Conservation (phyloP, 2,113 vertebrate species). For the Gavia stellata region DNA sequence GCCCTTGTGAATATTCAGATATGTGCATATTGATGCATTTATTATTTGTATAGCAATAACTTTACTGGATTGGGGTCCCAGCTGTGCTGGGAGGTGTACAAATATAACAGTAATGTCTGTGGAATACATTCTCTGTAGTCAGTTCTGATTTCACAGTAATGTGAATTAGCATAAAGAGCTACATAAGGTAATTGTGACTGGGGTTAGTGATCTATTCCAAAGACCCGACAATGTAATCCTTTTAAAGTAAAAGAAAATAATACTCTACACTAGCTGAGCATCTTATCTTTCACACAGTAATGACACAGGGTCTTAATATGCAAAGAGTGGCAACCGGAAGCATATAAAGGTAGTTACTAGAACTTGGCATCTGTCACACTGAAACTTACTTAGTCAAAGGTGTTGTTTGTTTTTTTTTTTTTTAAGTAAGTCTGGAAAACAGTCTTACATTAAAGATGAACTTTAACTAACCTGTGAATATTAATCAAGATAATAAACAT, state of each 20-base stretch:
- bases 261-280: not conserved
- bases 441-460: not conserved
- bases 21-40: slow-evolving; percentile 33
- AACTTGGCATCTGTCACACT: not conserved
- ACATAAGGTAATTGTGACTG: not conserved
- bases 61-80: slow-evolving; percentile 26
- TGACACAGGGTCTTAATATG: not conserved
- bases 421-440: not conserved
- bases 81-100: slow-evolving; percentile 13
- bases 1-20: slow-evolving; percentile 55
- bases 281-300: not conserved
- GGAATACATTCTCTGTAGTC: not conserved
- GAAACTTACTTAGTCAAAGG: not conserved
- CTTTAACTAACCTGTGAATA: not conserved
- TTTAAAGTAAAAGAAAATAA: not conserved
- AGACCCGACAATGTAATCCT: not conserved
- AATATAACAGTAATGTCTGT: not conserved
- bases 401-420: too few relatives aligned
- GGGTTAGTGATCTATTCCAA: not conserved
- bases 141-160: not conserved
- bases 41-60: slow-evolving; percentile 42
- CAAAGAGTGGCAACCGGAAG: not conserved
- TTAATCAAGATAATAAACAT: not conserved
- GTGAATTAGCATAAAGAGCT: slow-evolving; percentile 33
- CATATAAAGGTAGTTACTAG: not conserved